Conservation (phyloP, 2,888 invertebrate genomes). For the Athripsodes cinereus region DNA sequence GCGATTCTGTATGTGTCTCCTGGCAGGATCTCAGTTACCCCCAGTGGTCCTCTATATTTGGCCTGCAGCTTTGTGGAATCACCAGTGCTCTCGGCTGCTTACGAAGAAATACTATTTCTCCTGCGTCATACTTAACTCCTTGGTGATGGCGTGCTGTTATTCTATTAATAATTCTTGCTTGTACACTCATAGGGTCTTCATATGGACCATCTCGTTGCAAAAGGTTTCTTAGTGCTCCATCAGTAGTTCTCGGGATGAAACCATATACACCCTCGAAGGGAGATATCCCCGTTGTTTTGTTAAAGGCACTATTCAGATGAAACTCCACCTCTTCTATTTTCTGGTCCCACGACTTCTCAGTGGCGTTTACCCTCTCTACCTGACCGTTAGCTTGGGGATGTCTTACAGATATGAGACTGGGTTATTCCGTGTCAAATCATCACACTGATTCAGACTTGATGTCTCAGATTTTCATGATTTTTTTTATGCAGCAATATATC, state of each 20-base stretch:
- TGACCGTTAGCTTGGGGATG: constrained; percentile 3
- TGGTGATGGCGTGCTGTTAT: not conserved
- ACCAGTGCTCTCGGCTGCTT: not conserved
- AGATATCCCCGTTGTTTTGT: not conserved
- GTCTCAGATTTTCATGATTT: too few species aligned
- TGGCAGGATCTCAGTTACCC: too few species aligned
- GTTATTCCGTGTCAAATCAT: too few species aligned
- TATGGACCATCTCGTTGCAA: not conserved
- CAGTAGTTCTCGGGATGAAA: too few species aligned
- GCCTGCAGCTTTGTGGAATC: too few species aligned
- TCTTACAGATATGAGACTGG: not conserved
- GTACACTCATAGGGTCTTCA: too few species aligned
- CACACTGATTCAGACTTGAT: too few species aligned
- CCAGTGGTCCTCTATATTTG: too few species aligned
- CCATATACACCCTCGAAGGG: not conserved
- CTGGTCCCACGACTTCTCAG: not conserved
- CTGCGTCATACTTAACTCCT: not conserved
- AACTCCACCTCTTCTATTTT: too few species aligned
- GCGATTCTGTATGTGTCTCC: not conserved
- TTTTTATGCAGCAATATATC: too few species aligned
- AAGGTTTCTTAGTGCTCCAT: not conserved
- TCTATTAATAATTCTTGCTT: too few species aligned
- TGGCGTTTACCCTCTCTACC: constrained; percentile 1
- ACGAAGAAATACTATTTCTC: not conserved
- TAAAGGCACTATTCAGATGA: too few species aligned